Conservation (phyloP, 1,140 invertebrate species). For the Zaprionus nigranus region DNA sequence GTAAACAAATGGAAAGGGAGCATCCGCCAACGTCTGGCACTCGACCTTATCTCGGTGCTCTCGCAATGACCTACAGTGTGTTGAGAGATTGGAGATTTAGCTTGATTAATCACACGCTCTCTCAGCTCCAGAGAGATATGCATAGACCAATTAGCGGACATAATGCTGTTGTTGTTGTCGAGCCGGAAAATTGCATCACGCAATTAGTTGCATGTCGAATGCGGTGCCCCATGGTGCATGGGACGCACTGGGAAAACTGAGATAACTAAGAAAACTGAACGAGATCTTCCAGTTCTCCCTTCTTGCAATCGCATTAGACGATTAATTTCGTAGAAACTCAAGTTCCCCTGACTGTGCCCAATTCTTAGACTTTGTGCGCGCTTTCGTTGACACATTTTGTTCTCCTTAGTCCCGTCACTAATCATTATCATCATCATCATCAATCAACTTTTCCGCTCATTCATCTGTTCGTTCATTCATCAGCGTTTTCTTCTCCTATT, state of each 20-base stretch:
- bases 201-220: conserved; percentile 54
- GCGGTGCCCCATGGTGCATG: conserved; percentile 35
- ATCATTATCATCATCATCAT: conserved; percentile 46
- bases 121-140: conserved; percentile 12
- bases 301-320: conserved; percentile 44
- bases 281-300: conserved; percentile 7
- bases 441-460: conserved; percentile 26
- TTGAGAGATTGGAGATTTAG: conserved; percentile 15
- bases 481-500: conserved; percentile 18
- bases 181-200: conserved; percentile 46
- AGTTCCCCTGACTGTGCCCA: conserved; percentile 24
- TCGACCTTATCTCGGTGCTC: conserved; percentile 23
- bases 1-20: conserved; percentile 36
- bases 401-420: conserved; percentile 31
- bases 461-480: conserved; percentile 45
- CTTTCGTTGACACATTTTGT: conserved; percentile 76
- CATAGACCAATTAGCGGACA: conserved; percentile 36
- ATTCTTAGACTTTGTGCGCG: conserved; percentile 36
- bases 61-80: conserved; percentile 35
- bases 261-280: conserved; percentile 15
- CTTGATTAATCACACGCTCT: conserved; percentile 45
- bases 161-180: conserved; percentile 12
- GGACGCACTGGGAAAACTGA: conserved; percentile 12
- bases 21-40: conserved; percentile 21
- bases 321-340: conserved; percentile 45